Conservation (phyloP, 2,888 invertebrate species). For the Micropterix aruncella region DNA sequence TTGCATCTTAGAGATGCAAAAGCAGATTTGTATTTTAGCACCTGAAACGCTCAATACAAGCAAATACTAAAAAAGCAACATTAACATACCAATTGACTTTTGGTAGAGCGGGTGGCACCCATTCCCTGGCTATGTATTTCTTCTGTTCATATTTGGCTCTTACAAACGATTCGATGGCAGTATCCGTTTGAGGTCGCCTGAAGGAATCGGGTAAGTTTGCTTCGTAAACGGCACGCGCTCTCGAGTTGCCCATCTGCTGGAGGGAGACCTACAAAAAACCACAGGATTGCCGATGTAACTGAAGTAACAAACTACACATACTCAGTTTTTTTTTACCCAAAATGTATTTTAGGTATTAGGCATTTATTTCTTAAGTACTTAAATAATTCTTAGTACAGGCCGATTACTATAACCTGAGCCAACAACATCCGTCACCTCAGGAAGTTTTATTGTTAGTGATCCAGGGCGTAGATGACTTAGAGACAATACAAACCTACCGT, state of each 20-base stretch:
- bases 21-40: background rate
- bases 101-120: conserved; percentile 79
- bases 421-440: too few relatives aligned
- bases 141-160: conserved; percentile 98
- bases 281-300: background rate
- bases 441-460: too few relatives aligned
- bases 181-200: conserved; percentile 88
- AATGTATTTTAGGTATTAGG: too few relatives aligned
- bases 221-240: conserved; percentile 94
- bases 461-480: too few relatives aligned
- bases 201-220: conserved; percentile 93
- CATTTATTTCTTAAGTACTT: too few relatives aligned
- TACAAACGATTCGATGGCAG: conserved; percentile 89
- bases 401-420: too few relatives aligned
- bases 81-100: conserved; percentile 54
- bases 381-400: too few relatives aligned
- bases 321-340: too few relatives aligned
- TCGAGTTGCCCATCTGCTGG: conserved; percentile 96
- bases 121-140: conserved; percentile 96
- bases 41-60: background rate
- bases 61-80: conserved; percentile 3
- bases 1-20: background rate
- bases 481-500: too few relatives aligned
- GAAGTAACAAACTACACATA: too few relatives aligned
- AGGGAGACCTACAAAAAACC: conserved; percentile 40